Conservation (phyloP, 2,113 vertebrate genomes). For the Proterorhinus semilunaris region DNA sequence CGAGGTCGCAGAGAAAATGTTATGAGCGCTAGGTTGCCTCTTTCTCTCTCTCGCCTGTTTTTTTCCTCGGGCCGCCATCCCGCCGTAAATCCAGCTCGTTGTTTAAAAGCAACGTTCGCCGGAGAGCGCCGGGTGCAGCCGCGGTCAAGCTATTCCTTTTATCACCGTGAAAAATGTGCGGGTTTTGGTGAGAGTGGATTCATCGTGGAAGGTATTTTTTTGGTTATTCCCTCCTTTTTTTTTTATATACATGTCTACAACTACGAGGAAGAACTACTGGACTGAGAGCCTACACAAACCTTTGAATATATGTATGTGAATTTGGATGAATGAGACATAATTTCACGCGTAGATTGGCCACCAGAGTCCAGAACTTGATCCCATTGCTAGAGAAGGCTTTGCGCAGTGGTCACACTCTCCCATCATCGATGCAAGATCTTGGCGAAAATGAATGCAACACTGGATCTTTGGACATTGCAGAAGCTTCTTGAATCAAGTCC, state of each 20-base stretch:
- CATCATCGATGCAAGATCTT: no score
- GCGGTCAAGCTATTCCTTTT: constrained; percentile 6
- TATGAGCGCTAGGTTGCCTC: constrained; percentile 45
- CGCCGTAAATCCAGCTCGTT: constrained; percentile 48
- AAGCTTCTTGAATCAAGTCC: no score
- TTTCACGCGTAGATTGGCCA: no score
- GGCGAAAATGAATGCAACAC: no score
- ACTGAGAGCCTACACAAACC: no score
- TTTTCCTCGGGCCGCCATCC: constrained; percentile 23
- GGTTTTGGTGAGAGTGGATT: not conserved
- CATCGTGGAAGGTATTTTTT: not conserved
- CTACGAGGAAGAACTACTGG: no score
- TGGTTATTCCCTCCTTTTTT: not conserved
- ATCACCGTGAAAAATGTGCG: constrained; percentile 22
- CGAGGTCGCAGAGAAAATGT: constrained; percentile 42
- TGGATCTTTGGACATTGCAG: no score
- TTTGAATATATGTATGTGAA: no score
- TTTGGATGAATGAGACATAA: no score
- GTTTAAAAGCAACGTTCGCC: constrained; percentile 39
- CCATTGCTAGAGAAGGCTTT: no score
- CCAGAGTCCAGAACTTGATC: no score
- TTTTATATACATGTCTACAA: not conserved
- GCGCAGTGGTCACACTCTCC: no score
- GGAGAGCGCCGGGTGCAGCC: not conserved
- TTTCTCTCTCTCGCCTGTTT: not conserved